These are phyloP conservation scores for Poecilus cupreus DNA, from an alignment of 2,888 invertebrate species.

Conservation along the genomic window DNA sequence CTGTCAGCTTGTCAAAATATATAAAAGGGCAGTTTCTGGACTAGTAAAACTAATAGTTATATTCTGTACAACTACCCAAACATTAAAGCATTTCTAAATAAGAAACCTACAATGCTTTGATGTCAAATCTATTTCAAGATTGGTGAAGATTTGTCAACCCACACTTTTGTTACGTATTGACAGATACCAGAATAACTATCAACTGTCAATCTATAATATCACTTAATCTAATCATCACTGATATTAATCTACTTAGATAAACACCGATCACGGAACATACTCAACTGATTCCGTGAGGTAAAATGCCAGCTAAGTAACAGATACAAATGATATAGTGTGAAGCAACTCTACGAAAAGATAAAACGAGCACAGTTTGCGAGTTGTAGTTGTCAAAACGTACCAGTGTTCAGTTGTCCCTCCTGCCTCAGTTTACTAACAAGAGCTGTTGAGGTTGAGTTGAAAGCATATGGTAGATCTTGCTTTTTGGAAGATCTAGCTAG, in stretches of 20 bases:
- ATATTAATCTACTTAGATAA: not conserved
- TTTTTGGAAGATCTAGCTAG: slow-evolving; percentile 70
- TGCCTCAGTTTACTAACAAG: slow-evolving; percentile 71
- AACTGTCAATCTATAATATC: slow-evolving; percentile 3
- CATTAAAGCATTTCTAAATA: slow-evolving; percentile 16
- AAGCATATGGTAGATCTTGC: slow-evolving; percentile 68
- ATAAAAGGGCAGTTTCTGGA: too few species aligned
- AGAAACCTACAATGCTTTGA: not conserved
- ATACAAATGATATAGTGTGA: not conserved
- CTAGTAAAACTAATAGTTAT: too few species aligned
- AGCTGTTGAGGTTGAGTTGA: slow-evolving; percentile 70
- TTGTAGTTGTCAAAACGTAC: slow-evolving; percentile 62
- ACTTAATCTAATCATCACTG: not conserved
- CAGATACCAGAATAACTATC: not conserved
- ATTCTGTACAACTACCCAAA: too few species aligned
- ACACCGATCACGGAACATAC: slow-evolving; percentile 18
- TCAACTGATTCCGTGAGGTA: slow-evolving; percentile 33
- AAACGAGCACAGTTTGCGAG: not conserved
- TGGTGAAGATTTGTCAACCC: not conserved
- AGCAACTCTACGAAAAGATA: not conserved
- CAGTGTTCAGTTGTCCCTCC: slow-evolving; percentile 71
- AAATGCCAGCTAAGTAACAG: slow-evolving; percentile 8
- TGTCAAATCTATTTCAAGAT: slow-evolving; percentile 14
- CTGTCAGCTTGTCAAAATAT: too few species aligned
- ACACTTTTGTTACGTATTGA: not conserved